Evolutionary conservation across 1,140 invertebrate species (phyloP), one percentile per base, ranked within the genome.

Genomic region (Cyrtorhinus lividipennis): DNA sequence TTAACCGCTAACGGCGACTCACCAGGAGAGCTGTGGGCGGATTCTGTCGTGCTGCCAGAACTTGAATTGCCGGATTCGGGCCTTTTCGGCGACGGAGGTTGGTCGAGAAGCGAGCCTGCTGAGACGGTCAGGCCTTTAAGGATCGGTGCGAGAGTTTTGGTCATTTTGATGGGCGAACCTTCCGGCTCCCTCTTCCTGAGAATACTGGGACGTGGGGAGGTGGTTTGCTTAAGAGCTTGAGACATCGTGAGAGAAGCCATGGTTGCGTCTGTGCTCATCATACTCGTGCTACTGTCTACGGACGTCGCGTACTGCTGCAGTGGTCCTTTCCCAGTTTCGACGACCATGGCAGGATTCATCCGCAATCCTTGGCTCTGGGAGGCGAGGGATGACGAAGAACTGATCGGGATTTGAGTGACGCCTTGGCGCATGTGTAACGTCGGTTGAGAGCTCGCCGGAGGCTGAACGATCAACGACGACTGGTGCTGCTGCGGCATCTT

Each of bases 11-110:
- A 65, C 66, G 65, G 65, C 3, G 64, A 56, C 38, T 82, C 74
- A 2, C 79, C 83, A 1, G 85, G 84, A 30, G 84, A 86, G 0
- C 84, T 86, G n/a, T 85, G 86, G 0, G 85, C 85, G 1, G 85
- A 87, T 1, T 87, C 81, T 0, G 86, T 88, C 0, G 85, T 86
- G n/a, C 86, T 85, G 56, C 76, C 75, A 20, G 74, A 74, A 3
- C 38, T 44, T 15, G 71, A 74, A 13, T 70, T 72, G 10, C 73
- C 73, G 24, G 72, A 59, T 61, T 71, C 70, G n/a, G 70, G 68
- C 30, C 69, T 62, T 24, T 68, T 69, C 1, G 76, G 75, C 22
- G 68, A 53, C 12, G 67, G 67, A 3, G 78, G 74, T 1, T 76
- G 74, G 8, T 75, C 72, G 30, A 78, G 72, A 13, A 79, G 75